A percentile compares a stretch with the other conserved stretches of the same genome.
Conservation (phyloP, 2,113 vertebrate species). For the Sterrhoptilus dennistouni region DNA sequence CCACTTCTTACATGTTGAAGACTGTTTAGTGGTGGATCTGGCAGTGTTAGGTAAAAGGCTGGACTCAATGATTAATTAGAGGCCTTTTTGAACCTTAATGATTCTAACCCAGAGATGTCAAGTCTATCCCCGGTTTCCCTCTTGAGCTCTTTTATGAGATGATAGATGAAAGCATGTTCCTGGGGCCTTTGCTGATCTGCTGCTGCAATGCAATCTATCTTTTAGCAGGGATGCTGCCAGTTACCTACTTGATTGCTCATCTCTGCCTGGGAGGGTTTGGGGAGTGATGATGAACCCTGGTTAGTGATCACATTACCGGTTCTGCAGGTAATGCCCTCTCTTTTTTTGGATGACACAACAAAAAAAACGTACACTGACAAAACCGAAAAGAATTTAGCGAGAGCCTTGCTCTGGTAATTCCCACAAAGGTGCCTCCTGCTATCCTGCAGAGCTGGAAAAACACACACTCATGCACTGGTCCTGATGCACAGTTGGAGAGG, state of each 20-base stretch:
- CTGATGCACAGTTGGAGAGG: neutral
- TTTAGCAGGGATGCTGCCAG: neutral
- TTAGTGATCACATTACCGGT: neutral
- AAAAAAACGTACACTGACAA: neutral
- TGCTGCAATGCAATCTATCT: neutral
- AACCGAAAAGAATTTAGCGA: neutral
- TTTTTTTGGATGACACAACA: neutral
- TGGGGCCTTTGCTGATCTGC: neutral
- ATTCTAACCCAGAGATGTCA: neutral
- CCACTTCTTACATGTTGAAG: neutral
- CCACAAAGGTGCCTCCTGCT: neutral
- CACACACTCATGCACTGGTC: neutral
- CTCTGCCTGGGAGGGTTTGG: neutral
- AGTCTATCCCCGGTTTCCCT: neutral
- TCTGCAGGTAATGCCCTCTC: neutral
- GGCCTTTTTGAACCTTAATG: neutral
- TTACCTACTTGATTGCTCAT: neutral
- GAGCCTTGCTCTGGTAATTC: neutral
- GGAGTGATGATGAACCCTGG: neutral
- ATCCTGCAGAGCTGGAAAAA: neutral
- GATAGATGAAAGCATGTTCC: neutral
- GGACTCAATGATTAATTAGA: neutral
- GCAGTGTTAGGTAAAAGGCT: neutral
- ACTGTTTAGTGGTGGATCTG: neutral
- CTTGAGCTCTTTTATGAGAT: neutral